Base-by-base conservation (phyloP, 2,797 vertebrate species). In the Caiman crocodilus region DNA sequence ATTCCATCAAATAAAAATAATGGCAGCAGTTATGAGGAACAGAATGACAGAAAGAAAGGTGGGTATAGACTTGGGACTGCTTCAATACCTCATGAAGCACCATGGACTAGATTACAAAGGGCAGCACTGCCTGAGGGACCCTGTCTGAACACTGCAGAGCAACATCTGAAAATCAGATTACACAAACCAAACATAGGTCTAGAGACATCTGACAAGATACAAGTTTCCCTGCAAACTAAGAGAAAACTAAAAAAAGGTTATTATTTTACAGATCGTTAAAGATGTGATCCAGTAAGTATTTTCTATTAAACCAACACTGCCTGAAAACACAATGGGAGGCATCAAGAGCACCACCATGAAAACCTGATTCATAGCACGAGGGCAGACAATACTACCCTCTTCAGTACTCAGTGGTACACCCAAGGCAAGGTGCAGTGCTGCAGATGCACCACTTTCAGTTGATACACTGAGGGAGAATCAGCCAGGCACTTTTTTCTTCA, bases 1-100 rank as follows among this genome's bases (percentile, higher is more conserved):
- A 90, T 80, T 92, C 79, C 90, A 84, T 93, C 57, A 79, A 94
- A 84, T 61, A 87, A 89, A 84, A 81, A 6, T 25, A 85, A 89
- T 21, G 32, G 12, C 55, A 85, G 83, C 42, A 71, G 59, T 84
- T 89, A 85, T 58, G 8, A 20, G 50, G 32, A 65, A 77, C 1
- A 90, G 64, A 84, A 35, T 30, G 57, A 61, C n/a, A 82, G 16
- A 71, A 80, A 65, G 57, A 59, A 84, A 81, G 26, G 15, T 57
- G 42, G 69, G 32, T 30, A 12, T 9, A 75, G 56, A 4, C 61
- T 86, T 73, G 78, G 32, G 65, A 28, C 50, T 32, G 9, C 5
- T 76, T 7, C 18, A 57, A 13, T 25, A 13, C 18, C 58, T 26
- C n/a, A 15, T 17, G 63, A n/a, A n/a, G 50, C 42, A 82, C 28